A percentile compares a stretch with the other conserved stretches of the same genome.
phyloP scores from a whole-genome alignment of 2,113 vertebrate genomes.

The Rhinoptilus africanus region DNA sequence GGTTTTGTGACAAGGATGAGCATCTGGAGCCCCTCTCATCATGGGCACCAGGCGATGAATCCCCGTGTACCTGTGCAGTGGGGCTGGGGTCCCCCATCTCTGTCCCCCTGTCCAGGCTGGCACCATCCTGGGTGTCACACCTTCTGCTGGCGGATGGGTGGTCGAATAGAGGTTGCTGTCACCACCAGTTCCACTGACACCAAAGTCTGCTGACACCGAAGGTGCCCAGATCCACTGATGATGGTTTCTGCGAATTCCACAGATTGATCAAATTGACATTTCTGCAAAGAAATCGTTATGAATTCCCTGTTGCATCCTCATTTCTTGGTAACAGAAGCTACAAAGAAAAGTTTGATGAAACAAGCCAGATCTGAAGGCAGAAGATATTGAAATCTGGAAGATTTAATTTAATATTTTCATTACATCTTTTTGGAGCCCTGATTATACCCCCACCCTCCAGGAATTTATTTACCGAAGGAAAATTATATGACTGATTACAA shows the following conservation, averaged over 20 bases:
- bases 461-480: slow-evolving; percentile 76
- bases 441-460: slow-evolving; percentile 53
- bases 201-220: fast-evolving
- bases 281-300: background rate
- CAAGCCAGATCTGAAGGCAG: slow-evolving; percentile 43
- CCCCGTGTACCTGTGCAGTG: fast-evolving
- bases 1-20: background rate
- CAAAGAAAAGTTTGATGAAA: background rate
- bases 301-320: background rate
- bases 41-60: no score
- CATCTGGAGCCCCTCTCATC: background rate
- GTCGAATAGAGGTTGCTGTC: background rate
- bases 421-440: slow-evolving; percentile 71
- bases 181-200: fast-evolving
- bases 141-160: background rate
- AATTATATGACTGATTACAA: slow-evolving; percentile 74
- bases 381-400: slow-evolving; percentile 60
- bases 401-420: slow-evolving; percentile 65
- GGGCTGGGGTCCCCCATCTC: background rate
- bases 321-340: background rate
- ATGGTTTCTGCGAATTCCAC: background rate
- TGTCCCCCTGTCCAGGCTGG: background rate
- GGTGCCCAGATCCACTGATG: fast-evolving
- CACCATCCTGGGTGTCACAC: background rate
- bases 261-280: fast-evolving